Conservation (phyloP, 2,888 invertebrate species). For the Thalpophila matura region DNA sequence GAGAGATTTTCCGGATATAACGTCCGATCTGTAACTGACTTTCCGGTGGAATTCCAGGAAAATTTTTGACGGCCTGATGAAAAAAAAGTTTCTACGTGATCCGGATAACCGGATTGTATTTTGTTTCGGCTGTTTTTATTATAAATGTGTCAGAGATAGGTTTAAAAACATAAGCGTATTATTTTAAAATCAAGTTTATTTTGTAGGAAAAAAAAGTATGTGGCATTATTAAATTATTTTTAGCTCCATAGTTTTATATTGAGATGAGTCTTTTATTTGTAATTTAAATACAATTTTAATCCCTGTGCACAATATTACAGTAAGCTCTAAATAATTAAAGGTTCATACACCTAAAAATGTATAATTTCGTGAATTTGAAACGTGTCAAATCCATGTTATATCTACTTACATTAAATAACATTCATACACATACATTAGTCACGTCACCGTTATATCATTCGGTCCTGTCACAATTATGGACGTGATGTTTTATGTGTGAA, state of each 20-base stretch:
- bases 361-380: no score
- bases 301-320: background rate
- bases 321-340: background rate
- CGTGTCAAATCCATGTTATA: no score
- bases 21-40: slow-evolving; percentile 54
- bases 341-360: no score
- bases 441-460: no score
- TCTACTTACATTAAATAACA: no score
- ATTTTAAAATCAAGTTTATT: background rate
- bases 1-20: slow-evolving; percentile 61
- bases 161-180: background rate
- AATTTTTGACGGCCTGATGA: slow-evolving; percentile 47
- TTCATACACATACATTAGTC: no score
- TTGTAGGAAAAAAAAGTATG: background rate
- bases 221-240: background rate
- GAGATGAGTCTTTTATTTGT: no score
- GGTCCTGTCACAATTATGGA: no score
- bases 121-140: slow-evolving; percentile 15
- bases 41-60: slow-evolving; percentile 50
- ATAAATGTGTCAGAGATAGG: slow-evolving; percentile 12
- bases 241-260: no score
- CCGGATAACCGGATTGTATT: slow-evolving; percentile 31
- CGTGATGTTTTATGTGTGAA: no score
- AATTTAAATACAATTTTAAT: background rate
- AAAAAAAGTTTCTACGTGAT: slow-evolving; percentile 45